Evolutionary conservation across 2,113 vertebrate genomes (phyloP).

Genomic region (Meriones unguiculatus): DNA sequence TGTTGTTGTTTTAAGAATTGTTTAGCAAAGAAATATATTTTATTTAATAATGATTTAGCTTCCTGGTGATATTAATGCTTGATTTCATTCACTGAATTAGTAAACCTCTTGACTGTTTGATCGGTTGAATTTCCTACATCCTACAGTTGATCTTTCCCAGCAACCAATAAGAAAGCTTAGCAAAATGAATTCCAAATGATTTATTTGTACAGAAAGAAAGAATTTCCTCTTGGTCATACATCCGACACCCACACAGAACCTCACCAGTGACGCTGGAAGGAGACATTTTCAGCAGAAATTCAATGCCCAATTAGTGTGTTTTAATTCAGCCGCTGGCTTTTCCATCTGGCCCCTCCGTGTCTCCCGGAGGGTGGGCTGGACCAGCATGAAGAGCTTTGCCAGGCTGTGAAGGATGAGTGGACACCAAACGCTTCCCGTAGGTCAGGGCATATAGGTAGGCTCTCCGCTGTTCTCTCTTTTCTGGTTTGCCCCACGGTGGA

Average conservation of each 20-base stretch:
- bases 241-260: slow-evolving; percentile 65
- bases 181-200: slow-evolving; percentile 57
- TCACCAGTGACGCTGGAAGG: slow-evolving; percentile 62
- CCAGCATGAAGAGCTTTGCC: neutral
- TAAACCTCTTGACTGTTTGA: slow-evolving; percentile 17
- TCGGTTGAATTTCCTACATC: slow-evolving; percentile 57
- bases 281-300: slow-evolving; percentile 67
- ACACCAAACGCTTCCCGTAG: neutral
- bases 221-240: slow-evolving; percentile 77
- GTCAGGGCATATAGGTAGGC: neutral
- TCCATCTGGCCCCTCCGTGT: slow-evolving; percentile 51
- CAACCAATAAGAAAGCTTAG: slow-evolving; percentile 64
- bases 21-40: neutral
- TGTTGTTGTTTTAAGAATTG: neutral
- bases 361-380: neutral
- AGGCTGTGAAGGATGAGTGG: neutral
- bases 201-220: slow-evolving; percentile 77
- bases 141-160: slow-evolving; percentile 59
- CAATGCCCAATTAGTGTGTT: slow-evolving; percentile 67
- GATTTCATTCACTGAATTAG: neutral
- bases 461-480: rapidly evolving
- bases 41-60: neutral
- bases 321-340: slow-evolving; percentile 76
- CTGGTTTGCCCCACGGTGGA: neutral
- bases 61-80: neutral